phyloP scores from a whole-genome alignment of 2,888 invertebrate species.

The Pseudolycoriella hygida region DNA sequence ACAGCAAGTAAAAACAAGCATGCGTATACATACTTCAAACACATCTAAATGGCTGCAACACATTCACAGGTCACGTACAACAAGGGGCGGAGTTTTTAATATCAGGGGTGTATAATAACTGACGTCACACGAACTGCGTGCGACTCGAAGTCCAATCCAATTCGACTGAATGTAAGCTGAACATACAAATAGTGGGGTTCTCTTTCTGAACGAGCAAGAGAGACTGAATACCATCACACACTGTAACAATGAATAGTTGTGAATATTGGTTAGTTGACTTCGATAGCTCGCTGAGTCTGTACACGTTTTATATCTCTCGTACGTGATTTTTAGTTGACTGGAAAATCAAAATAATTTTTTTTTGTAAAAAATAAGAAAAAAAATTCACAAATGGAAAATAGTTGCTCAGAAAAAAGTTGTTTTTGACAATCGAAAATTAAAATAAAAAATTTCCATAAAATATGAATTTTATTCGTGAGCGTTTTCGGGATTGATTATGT shows the following conservation, averaged over 20 bases:
- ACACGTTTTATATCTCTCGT: constrained; percentile 18
- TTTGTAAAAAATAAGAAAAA: background rate
- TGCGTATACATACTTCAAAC: background rate
- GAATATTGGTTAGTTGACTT: constrained; percentile 25
- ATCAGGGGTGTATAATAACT: background rate
- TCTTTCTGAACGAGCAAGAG: background rate
- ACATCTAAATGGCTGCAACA: background rate
- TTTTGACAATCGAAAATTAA: no score
- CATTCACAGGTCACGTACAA: background rate
- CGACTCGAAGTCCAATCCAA: background rate
- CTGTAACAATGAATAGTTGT: constrained; percentile 3
- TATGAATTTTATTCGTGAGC: no score
- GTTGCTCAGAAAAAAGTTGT: no score
- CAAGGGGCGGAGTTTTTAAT: background rate
- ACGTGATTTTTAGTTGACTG: constrained; percentile 14
- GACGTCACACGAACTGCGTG: background rate
- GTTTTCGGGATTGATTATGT: no score
- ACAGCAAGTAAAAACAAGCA: background rate
- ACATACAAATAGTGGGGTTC: background rate
- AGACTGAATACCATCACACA: background rate
- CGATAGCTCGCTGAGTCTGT: constrained; percentile 31
- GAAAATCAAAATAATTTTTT: background rate
- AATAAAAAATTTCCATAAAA: no score
- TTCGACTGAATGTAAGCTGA: background rate
- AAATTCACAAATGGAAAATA: no score